Evolutionary conservation across 2,113 vertebrate species (phyloP), one percentile per base, ranked within the genome.

Genomic region (Platanista minor): DNA sequence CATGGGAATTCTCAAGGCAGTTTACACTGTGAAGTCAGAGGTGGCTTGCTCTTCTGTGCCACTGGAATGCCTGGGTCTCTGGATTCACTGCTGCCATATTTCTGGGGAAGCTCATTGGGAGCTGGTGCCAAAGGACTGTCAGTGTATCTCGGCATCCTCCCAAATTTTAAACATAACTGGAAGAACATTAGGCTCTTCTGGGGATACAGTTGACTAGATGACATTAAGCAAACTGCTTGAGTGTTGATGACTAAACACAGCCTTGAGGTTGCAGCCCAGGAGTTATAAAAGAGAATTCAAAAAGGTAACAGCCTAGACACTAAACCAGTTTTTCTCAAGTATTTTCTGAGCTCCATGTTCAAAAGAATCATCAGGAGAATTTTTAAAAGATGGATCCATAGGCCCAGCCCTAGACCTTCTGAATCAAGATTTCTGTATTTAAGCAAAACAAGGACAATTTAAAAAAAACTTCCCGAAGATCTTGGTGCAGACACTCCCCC

Each of bases 101-200:
- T 93, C 46, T 90, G 83, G 84, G 46, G 74, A 90, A 59, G 69
- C 36, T 91, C 18, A 5, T 1, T 17, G 52, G 41, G 84, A 92
- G 12, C 36, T 49, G 57, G 31, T 97, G 96, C 97, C 97, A 97
- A 74, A 97, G 72, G 95, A 78, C 66, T 95, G 95, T 86, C 97
- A 92, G 71, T 62, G 36, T 54, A 78, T 96, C 96, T 96, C 94
- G 97, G 98, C 96, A 96, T 41, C 88, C 31, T 97, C 94, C 97
- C 97, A 97, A 92, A 75, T 94, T 67, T 94, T 94, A 97, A 95
- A 78, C 96, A 91, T 84, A 94, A 96, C 95, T 96, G 94, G 93
- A 97, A 93, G 97, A 98, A 88, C 97, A 98, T 94, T 46, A 91
- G 93, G 59, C 87, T 96, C 93, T 98, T 95, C 27, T 43, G 94